Conservation (phyloP, 2,888 invertebrate species). For the Euzophera pinguis region DNA sequence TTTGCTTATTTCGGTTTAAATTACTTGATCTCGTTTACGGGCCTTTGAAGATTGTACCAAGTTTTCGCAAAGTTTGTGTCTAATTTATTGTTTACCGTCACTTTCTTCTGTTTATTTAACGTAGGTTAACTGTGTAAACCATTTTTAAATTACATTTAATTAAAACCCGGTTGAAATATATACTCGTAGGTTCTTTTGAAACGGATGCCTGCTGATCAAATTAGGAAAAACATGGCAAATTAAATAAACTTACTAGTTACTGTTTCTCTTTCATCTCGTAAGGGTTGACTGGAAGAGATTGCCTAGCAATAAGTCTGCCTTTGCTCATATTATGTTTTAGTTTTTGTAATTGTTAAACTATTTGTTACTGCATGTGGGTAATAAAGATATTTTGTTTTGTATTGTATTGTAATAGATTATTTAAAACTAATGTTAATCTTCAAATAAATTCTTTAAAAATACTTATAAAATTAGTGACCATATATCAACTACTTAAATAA, state of each 20-base stretch:
- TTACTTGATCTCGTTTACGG: constrained; percentile 75
- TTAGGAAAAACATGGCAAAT: not conserved
- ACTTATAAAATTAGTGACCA: no score
- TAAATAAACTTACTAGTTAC: not conserved
- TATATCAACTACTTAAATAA: no score
- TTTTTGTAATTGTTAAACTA: no score
- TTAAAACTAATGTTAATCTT: no score
- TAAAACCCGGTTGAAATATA: constrained; percentile 17
- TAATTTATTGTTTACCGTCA: constrained; percentile 75
- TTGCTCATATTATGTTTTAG: no score
- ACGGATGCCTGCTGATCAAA: not conserved
- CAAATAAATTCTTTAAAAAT: no score
- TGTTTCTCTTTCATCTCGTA: no score
- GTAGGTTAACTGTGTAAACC: constrained; percentile 50
- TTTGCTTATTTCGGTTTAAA: constrained; percentile 73
- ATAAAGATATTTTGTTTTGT: no score
- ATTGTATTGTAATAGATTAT: no score
- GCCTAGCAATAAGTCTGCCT: no score
- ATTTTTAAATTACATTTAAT: constrained; percentile 44
- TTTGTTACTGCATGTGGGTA: no score
- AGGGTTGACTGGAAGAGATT: no score
- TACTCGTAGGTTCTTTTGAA: not conserved
- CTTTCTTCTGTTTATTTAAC: constrained; percentile 62
- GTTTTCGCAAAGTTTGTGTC: constrained; percentile 69
- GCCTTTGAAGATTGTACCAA: constrained; percentile 71